A percentile compares a stretch with the other conserved stretches of the same genome.
Evolutionary conservation across 2,888 invertebrate genomes (phyloP).

Genomic region (Thyatira batis): DNA sequence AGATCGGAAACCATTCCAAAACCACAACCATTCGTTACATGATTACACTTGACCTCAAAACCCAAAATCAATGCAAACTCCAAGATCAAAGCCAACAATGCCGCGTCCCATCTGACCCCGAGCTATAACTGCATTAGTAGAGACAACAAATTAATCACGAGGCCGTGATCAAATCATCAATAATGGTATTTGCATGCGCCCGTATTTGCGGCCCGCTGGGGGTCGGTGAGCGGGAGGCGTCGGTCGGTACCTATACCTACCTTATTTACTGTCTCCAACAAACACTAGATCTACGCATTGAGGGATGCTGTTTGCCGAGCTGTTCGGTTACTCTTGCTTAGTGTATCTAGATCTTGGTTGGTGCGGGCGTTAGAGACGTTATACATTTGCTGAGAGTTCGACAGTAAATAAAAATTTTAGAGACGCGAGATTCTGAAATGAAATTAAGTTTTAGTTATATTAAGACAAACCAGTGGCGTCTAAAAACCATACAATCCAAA

Average conservation of each 20-base stretch:
- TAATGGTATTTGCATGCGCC: constrained; percentile 27
- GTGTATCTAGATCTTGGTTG: background rate
- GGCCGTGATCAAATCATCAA: constrained; percentile 30
- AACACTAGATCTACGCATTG: background rate
- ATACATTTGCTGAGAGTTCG: no score
- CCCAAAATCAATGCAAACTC: background rate
- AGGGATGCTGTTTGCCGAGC: background rate
- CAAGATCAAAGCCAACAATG: background rate
- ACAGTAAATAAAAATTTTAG: no score
- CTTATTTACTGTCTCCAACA: constrained; percentile 18
- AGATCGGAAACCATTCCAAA: background rate
- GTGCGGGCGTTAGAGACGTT: no score
- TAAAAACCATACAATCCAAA: no score
- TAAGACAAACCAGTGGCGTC: no score
- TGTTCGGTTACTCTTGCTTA: background rate
- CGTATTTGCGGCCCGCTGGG: constrained; percentile 26
- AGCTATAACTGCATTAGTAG: background rate
- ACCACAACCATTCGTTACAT: background rate
- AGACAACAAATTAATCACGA: constrained; percentile 3
- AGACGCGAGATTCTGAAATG: no score
- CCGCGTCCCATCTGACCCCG: background rate
- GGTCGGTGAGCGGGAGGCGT: background rate
- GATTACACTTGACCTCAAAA: background rate
- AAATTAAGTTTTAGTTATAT: no score
- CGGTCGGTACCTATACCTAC: background rate